A percentile compares a stretch with the other conserved stretches of the same genome.
These are phyloP conservation scores for Chirona hameri DNA, from an alignment of 2,888 invertebrate species.

Conservation along the genomic window DNA sequence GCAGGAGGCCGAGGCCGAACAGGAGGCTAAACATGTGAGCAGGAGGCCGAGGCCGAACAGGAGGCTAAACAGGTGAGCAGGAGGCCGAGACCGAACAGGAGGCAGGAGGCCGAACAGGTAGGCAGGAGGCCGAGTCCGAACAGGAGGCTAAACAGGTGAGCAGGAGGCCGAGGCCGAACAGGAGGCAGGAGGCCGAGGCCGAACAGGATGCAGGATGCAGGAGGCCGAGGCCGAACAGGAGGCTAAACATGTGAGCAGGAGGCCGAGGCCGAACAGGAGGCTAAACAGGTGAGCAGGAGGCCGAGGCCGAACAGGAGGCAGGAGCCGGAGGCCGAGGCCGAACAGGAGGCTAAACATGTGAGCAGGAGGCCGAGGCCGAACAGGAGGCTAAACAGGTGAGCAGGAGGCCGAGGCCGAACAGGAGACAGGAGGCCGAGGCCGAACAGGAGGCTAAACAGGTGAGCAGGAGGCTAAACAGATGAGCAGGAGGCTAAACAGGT, in stretches of 20 bases:
- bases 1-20: conserved; percentile 6
- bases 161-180: not conserved
- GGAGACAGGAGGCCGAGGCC: too few species aligned
- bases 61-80: too few species aligned
- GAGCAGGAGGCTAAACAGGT: too few species aligned
- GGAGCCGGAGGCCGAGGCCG: conserved; percentile 1
- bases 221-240: not conserved
- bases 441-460: not conserved
- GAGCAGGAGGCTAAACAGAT: not conserved
- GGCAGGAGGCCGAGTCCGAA: not conserved
- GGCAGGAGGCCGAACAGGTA: not conserved
- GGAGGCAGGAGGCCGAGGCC: too few species aligned
- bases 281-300: not conserved
- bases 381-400: not conserved
- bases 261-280: not conserved
- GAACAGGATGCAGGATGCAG: not conserved
- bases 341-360: not conserved
- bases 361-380: not conserved
- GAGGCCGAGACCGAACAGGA: conserved; percentile 4
- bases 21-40: not conserved
- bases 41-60: not conserved
- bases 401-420: not conserved
- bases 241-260: too few species aligned
- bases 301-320: not conserved
- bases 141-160: too few species aligned